Base-by-base conservation (phyloP, 2,113 vertebrate species). In the Onychostoma macrolepis region DNA sequence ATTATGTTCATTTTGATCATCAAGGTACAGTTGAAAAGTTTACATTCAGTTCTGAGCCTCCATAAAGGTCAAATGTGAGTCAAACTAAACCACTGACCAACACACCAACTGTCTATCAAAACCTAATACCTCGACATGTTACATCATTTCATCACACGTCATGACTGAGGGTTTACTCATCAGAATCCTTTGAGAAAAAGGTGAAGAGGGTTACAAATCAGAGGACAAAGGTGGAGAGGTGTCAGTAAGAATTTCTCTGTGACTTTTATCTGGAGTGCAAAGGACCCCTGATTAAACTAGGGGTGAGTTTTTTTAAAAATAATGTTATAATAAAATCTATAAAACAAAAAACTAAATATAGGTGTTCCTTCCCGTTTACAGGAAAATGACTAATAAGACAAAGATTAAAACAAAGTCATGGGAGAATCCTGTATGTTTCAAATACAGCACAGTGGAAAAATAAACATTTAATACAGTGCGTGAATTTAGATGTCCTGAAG, bases 31-130 rank as follows among this genome's bases (percentile, higher is more conserved):
- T 75, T 82, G 81, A 89, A 90, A 91, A 85, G 86, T 92, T 89
- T 90, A 94, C 93, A 93, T 93, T 94, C 94, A 92, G 58, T 92
- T 93, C 93, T 89, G 91, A 93, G 90, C 91, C 89, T 87, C 89
- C 85, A 80, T 89, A 87, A 56, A 2, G 88, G 80, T 53, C 76
- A 80, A 30, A 43, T 85, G 85, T 89, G 86, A 77, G 72, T 83
- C 7, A 87, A 86, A 50, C 56, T 77, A 24, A 61, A 19, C 5
- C 19, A 15, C 30, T 28, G 53, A 45, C 79, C 43, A n/a, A n/a
- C 50, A 11, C 28, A 75, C 43, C 41, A 61, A 24, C 56, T 76
- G 58, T 87, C 74, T n/a, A 7, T 84, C 86, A 48, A 85, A 90
- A 61, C 81, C 81, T 80, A 33, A 88, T 45, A 84, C 38, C n/a